Evolutionary conservation across 2,113 vertebrate species (phyloP).

Genomic region (Neodon shergylaensis): DNA sequence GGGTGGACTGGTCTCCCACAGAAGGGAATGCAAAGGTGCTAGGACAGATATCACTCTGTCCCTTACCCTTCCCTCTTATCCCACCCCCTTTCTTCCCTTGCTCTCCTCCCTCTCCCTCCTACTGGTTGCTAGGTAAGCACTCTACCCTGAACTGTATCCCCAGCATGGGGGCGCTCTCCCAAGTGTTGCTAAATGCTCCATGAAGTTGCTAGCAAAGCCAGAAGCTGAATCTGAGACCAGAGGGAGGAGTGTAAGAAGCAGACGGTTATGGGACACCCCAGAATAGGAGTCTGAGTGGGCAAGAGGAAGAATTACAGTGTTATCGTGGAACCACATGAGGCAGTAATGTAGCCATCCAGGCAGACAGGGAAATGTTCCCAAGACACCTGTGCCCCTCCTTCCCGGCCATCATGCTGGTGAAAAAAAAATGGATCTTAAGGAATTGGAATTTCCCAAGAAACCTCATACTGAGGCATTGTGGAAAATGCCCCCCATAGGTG

Average conservation of each 20-base stretch:
- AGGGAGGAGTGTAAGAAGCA: background rate
- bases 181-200: background rate
- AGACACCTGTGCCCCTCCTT: background rate
- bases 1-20: background rate
- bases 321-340: background rate
- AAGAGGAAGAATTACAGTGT: background rate
- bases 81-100: background rate
- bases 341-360: background rate
- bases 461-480: background rate
- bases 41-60: background rate
- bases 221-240: background rate
- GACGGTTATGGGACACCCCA: background rate
- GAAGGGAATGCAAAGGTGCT: background rate
- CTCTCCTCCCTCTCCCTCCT: no score
- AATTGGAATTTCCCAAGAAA: background rate
- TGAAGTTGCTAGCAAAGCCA: background rate
- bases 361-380: background rate
- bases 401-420: background rate
- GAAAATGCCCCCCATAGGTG: background rate
- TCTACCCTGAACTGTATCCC: background rate
- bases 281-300: no score
- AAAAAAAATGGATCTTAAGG: background rate
- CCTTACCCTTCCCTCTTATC: background rate
- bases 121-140: no score
- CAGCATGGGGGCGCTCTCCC: background rate